Conservation (phyloP, 2,888 invertebrate species). For the Pomacea canaliculata region DNA sequence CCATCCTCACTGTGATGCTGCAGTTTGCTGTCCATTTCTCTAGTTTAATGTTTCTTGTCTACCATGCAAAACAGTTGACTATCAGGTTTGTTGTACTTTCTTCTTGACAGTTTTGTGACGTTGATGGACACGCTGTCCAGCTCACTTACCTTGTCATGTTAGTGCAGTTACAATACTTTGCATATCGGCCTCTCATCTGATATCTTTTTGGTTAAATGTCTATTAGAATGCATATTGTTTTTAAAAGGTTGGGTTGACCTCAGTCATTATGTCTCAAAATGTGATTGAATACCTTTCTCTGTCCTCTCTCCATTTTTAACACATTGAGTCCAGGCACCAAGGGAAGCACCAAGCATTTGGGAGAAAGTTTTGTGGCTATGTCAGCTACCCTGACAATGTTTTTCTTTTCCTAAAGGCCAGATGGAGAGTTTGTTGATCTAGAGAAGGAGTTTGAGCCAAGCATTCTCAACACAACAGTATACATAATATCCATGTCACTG, state of each 20-base stretch:
- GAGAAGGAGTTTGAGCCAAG: conserved; percentile 91
- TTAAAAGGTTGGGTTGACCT: too few species aligned
- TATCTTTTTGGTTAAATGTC: too few species aligned
- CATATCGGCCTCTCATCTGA: too few species aligned
- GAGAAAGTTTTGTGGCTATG: neutral
- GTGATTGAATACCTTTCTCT: too few species aligned
- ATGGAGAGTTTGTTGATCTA: conserved; percentile 71
- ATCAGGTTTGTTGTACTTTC: conserved; percentile 13
- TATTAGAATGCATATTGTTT: too few species aligned
- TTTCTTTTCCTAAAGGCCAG: conserved; percentile 37
- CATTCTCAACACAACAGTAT: conserved; percentile 96
- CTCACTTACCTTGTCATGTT: too few species aligned
- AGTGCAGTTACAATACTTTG: too few species aligned
- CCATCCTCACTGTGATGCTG: conserved; percentile 91
- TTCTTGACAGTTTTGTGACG: too few species aligned
- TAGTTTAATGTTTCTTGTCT: conserved; percentile 88
- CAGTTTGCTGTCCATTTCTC: conserved; percentile 96
- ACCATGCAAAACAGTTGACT: conserved; percentile 60
- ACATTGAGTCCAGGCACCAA: too few species aligned
- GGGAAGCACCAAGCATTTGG: neutral
- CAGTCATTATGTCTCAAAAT: too few species aligned
- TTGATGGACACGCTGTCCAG: too few species aligned
- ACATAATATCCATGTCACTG: conserved; percentile 96
- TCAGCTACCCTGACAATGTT: neutral
- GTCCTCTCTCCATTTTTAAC: too few species aligned